These are phyloP conservation scores for Calycopis cecrops DNA, from an alignment of 1,140 invertebrate species.

Conservation along the genomic window DNA sequence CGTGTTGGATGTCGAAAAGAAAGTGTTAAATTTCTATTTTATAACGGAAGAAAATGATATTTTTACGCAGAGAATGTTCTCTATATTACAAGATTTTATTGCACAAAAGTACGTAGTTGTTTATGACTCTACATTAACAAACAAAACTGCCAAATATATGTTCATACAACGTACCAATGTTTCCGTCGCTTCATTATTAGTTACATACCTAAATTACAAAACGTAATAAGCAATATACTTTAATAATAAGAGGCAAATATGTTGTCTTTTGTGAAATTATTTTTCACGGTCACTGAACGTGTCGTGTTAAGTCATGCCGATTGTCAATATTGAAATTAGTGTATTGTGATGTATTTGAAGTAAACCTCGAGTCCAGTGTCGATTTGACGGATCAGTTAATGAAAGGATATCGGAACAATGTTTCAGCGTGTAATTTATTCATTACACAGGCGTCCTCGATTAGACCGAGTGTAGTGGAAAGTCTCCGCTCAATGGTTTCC, in stretches of 20 bases:
- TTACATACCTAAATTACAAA: too few species aligned
- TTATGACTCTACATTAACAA: too few species aligned
- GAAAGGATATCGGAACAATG: conserved; percentile 65
- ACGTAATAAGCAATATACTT: too few species aligned
- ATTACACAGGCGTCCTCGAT: conserved; percentile 69
- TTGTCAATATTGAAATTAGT: conserved; percentile 63
- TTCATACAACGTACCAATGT: too few species aligned
- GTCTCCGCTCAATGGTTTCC: conserved; percentile 59
- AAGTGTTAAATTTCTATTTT: too few species aligned
- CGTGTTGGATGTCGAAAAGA: too few species aligned
- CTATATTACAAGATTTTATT: too few species aligned
- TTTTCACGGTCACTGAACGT: conserved; percentile 46
- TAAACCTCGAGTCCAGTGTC: conserved; percentile 35
- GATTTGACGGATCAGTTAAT: conserved; percentile 55
- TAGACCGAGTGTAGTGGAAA: conserved; percentile 56
- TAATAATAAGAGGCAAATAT: conserved; percentile 34
- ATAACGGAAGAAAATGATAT: too few species aligned
- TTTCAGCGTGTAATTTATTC: conserved; percentile 74
- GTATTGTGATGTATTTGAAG: conserved; percentile 28
- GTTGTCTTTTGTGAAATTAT: conserved; percentile 20
- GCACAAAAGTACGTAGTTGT: too few species aligned
- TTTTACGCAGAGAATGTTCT: too few species aligned
- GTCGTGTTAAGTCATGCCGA: conserved; percentile 39
- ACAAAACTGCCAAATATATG: too few species aligned
- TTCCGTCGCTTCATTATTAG: background rate